phyloP scores from a whole-genome alignment of 2,113 vertebrate species.

The Romanogobio albipinnatus region DNA sequence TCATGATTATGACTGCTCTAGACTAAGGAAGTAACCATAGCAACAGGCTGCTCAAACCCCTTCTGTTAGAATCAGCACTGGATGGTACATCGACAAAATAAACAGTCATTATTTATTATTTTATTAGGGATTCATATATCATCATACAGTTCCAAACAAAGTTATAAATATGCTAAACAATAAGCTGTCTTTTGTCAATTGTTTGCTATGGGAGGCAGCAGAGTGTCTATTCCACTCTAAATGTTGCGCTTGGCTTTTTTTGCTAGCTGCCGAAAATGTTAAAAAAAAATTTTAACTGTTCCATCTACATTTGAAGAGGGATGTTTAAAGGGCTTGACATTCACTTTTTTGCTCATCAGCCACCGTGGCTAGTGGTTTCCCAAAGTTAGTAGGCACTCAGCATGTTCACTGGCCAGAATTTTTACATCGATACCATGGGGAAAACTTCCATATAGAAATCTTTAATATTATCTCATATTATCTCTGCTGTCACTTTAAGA shows the following conservation, averaged over 20 bases:
- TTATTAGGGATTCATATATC: neutral
- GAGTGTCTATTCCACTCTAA: neutral
- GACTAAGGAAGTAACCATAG: conserved; percentile 20
- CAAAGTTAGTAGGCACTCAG: too few relatives aligned
- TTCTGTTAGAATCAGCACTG: neutral
- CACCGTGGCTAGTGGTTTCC: too few relatives aligned
- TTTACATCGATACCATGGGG: too few relatives aligned
- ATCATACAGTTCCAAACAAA: neutral
- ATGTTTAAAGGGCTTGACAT: too few relatives aligned
- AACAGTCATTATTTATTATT: neutral
- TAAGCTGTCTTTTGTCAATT: neutral
- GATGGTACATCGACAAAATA: neutral
- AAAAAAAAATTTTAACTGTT: too few relatives aligned
- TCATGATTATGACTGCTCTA: neutral
- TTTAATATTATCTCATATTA: too few relatives aligned
- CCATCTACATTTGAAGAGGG: too few relatives aligned
- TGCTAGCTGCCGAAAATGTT: too few relatives aligned
- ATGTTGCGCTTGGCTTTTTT: neutral
- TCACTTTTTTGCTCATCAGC: too few relatives aligned
- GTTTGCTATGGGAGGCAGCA: neutral
- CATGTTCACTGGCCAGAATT: too few relatives aligned
- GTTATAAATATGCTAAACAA: neutral
- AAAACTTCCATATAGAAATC: too few relatives aligned
- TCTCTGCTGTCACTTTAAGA: too few relatives aligned
- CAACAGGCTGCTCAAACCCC: neutral